Evolutionary conservation across 2,113 vertebrate species (phyloP).

Genomic region (Hyperoodon ampullatus): DNA sequence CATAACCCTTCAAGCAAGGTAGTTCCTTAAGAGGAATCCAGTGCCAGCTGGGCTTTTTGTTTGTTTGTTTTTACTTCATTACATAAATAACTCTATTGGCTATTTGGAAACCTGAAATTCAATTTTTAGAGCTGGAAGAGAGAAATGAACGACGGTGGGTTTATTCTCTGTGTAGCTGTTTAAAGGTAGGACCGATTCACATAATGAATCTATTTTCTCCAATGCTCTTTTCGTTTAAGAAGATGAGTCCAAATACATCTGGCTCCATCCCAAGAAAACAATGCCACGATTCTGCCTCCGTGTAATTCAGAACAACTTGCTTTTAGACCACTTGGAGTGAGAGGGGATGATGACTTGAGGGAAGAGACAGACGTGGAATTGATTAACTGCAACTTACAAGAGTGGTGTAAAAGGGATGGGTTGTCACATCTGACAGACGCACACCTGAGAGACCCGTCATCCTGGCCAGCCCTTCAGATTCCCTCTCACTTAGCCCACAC

Average conservation of each 20-base stretch:
- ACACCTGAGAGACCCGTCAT: accelerated
- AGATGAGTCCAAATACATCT: neutral
- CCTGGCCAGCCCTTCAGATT: accelerated
- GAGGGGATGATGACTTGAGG: neutral
- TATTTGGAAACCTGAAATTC: neutral
- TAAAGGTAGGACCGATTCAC: neutral
- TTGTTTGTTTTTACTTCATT: neutral
- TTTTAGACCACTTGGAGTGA: neutral
- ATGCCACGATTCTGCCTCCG: neutral
- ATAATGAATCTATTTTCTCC: neutral
- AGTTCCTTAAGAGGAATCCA: neutral
- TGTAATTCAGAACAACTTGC: neutral
- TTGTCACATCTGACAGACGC: accelerated
- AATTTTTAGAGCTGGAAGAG: neutral
- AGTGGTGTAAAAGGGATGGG: accelerated
- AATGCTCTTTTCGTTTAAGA: neutral
- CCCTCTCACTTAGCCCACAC: accelerated
- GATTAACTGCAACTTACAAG: neutral
- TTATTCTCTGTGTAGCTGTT: neutral
- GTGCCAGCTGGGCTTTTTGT: neutral
- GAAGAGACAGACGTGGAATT: neutral
- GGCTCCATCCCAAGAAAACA: neutral
- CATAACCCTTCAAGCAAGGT: no score
- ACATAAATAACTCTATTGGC: neutral
- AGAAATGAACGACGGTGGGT: neutral